Conservation (phyloP, 2,888 invertebrate genomes). For the Pterostichus niger region DNA sequence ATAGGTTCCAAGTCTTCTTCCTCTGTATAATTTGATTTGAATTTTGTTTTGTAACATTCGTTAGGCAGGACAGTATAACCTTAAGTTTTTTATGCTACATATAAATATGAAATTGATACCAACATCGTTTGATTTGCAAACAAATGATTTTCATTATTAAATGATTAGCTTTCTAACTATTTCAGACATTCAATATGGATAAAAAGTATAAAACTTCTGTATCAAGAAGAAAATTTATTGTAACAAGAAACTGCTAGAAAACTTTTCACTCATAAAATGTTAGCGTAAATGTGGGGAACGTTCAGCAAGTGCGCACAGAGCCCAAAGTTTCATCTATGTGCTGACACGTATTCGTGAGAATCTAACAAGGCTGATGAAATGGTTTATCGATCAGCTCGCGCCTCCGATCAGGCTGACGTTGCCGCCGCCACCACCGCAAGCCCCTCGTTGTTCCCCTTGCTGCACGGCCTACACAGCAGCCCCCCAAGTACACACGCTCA, state of each 20-base stretch:
- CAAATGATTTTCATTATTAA: too few relatives aligned
- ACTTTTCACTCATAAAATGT: background rate
- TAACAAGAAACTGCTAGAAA: background rate
- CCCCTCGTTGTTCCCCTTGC: constrained; percentile 28
- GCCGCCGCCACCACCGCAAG: constrained; percentile 3
- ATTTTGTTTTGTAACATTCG: too few relatives aligned
- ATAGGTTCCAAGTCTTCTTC: too few relatives aligned
- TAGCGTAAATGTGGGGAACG: background rate
- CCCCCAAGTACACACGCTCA: background rate
- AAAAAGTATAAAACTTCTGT: too few relatives aligned
- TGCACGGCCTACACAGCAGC: constrained; percentile 1
- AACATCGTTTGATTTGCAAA: too few relatives aligned
- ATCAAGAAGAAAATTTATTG: too few relatives aligned
- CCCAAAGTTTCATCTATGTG: constrained; percentile 47
- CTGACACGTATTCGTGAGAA: constrained; percentile 65
- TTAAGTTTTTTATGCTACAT: too few relatives aligned
- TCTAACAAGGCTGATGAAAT: constrained; percentile 67
- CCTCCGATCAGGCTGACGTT: constrained; percentile 40
- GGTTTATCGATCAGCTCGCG: constrained; percentile 67
- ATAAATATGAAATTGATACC: too few relatives aligned
- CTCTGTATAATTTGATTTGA: too few relatives aligned
- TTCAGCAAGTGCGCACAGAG: constrained; percentile 5
- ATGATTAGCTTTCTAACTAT: too few relatives aligned
- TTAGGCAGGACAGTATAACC: too few relatives aligned
- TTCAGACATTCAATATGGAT: too few relatives aligned